phyloP scores from a whole-genome alignment of 1,140 invertebrate genomes.

The Drepana arcuata region DNA sequence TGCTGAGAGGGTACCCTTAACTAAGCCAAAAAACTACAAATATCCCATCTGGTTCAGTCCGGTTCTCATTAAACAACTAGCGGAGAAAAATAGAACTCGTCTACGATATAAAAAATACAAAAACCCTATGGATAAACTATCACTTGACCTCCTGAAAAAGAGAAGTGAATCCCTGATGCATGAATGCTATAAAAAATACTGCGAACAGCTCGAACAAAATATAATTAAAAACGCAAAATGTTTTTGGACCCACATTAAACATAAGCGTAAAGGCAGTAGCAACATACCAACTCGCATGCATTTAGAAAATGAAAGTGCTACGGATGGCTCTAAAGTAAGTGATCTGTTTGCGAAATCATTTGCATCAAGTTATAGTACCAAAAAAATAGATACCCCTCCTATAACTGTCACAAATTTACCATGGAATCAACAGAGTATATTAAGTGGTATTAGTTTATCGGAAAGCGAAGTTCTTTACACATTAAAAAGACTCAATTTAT shows the following conservation, averaged over 20 bases:
- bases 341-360: background rate
- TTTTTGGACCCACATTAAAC: background rate
- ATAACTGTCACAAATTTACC: too few relatives aligned
- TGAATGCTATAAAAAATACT: background rate
- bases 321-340: background rate
- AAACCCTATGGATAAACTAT: constrained; percentile 2
- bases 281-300: background rate
- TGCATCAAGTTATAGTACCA: background rate
- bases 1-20: background rate
- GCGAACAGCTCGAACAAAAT: background rate
- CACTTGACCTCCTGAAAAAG: background rate
- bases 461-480: background rate
- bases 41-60: constrained; percentile 1
- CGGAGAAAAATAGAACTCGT: background rate
- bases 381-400: too few relatives aligned
- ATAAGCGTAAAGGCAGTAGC: background rate
- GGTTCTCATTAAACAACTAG: background rate
- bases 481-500: background rate
- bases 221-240: background rate
- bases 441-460: too few relatives aligned
- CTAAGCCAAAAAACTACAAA: background rate
- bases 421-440: too few relatives aligned
- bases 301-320: background rate
- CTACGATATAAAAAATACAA: constrained; percentile 1
- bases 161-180: background rate